Percentiles rank a stretch among this genome's conserved stretches.
phyloP scores from a whole-genome alignment of 2,797 vertebrate genomes.

The Potorous gilbertii region DNA sequence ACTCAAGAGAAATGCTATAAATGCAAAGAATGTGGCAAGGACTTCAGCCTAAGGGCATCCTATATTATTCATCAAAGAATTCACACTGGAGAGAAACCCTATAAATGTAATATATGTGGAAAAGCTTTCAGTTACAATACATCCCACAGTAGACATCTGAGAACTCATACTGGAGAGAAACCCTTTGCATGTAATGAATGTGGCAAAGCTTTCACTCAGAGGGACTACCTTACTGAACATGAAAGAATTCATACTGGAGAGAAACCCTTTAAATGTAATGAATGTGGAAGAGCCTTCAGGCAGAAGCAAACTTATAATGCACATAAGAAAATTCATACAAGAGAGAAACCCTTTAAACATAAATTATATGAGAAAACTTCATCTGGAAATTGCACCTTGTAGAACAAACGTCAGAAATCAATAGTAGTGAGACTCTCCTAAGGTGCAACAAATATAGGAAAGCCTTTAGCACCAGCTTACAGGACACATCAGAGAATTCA shows the following conservation, averaged over 20 bases:
- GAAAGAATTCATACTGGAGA: slow-evolving; percentile 1
- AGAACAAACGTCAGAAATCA: background rate
- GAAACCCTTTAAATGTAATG: background rate
- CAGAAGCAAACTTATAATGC: slow-evolving; percentile 10
- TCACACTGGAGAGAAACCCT: slow-evolving; percentile 78
- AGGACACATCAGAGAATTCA: background rate
- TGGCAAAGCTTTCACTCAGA: slow-evolving; percentile 16
- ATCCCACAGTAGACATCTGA: slow-evolving; percentile 74
- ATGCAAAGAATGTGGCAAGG: slow-evolving; percentile 3
- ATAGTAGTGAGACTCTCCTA: background rate
- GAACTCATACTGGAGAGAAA: slow-evolving; percentile 73
- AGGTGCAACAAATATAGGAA: background rate
- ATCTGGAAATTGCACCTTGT: background rate
- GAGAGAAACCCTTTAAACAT: background rate
- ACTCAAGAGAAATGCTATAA: slow-evolving; percentile 45
- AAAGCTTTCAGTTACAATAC: slow-evolving; percentile 79
- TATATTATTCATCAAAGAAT: slow-evolving; percentile 62
- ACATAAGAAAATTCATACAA: background rate
- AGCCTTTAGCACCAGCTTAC: background rate
- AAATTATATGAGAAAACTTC: background rate
- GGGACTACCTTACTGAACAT: background rate
- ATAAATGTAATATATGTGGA: slow-evolving; percentile 77
- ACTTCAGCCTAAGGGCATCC: background rate
- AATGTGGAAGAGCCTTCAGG: background rate
- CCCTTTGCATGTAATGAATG: slow-evolving; percentile 23